These are phyloP conservation scores for Xenotilapia flavipinnis DNA, from an alignment of 2,113 vertebrate species.

Conservation along the genomic window DNA sequence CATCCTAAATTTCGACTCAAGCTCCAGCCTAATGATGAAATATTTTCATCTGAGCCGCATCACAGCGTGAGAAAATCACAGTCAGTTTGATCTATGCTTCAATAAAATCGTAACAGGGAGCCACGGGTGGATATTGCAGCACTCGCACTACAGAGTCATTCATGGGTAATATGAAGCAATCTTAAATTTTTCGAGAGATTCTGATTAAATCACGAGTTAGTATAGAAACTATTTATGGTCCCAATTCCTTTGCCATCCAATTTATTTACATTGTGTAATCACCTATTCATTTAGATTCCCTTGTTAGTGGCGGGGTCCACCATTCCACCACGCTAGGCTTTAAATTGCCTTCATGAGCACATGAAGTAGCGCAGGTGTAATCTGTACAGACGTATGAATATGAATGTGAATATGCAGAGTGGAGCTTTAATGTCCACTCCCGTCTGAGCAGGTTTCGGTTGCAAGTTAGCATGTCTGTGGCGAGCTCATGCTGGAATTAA, in stretches of 20 bases:
- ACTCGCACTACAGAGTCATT: background rate
- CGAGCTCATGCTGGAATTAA: background rate
- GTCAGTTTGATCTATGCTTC: background rate
- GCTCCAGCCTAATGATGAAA: background rate
- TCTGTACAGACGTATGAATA: background rate
- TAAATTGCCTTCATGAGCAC: background rate
- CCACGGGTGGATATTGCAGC: background rate
- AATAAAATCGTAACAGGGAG: background rate
- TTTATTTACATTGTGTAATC: background rate
- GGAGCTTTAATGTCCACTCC: background rate
- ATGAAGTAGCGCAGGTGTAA: background rate
- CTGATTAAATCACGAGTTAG: background rate
- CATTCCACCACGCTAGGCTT: background rate
- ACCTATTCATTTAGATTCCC: background rate
- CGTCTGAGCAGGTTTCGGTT: background rate
- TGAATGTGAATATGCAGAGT: background rate
- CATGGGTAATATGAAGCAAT: background rate
- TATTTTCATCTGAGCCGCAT: background rate
- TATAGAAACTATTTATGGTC: background rate
- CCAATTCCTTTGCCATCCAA: background rate
- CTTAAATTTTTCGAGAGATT: background rate
- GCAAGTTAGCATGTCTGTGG: background rate
- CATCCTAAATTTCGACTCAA: background rate
- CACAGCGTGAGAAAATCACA: background rate
- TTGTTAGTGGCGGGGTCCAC: background rate